Percentiles rank a stretch among this genome's conserved stretches.
phyloP scores from a whole-genome alignment of 1,140 invertebrate species.

The Arion vulgaris region DNA sequence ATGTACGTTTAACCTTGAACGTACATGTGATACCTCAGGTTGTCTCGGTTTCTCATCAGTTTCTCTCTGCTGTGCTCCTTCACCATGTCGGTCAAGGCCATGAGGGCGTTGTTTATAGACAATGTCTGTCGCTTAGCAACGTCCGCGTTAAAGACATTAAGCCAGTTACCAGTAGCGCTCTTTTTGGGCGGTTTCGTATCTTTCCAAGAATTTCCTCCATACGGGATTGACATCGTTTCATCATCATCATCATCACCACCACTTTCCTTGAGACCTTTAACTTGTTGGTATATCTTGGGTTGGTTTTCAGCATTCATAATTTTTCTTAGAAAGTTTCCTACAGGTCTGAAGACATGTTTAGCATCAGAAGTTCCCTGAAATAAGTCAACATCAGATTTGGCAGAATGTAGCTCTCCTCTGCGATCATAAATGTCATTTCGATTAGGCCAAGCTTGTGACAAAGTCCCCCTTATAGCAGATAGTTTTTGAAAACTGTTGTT shows the following conservation, averaged over 20 bases:
- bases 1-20: not conserved
- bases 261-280: too few relatives aligned
- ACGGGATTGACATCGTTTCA: not conserved
- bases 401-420: not conserved
- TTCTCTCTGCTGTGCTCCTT: constrained; percentile 13
- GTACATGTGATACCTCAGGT: constrained; percentile 25
- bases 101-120: constrained; percentile 20
- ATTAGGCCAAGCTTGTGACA: not conserved
- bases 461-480: not conserved
- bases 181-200: not conserved
- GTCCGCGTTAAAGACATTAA: not conserved
- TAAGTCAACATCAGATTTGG: not conserved
- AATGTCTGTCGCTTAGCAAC: constrained; percentile 40
- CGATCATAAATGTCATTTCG: not conserved
- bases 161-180: not conserved
- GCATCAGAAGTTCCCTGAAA: not conserved
- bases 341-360: not conserved
- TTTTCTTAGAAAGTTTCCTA: not conserved
- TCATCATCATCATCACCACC: not conserved
- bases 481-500: not conserved
- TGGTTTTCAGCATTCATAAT: not conserved
- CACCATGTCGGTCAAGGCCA: constrained; percentile 29
- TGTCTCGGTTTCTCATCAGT: constrained; percentile 12
- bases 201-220: not conserved
- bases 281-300: not conserved